Conservation (phyloP, 2,797 vertebrate genomes). For the Sparidentex hasta region DNA sequence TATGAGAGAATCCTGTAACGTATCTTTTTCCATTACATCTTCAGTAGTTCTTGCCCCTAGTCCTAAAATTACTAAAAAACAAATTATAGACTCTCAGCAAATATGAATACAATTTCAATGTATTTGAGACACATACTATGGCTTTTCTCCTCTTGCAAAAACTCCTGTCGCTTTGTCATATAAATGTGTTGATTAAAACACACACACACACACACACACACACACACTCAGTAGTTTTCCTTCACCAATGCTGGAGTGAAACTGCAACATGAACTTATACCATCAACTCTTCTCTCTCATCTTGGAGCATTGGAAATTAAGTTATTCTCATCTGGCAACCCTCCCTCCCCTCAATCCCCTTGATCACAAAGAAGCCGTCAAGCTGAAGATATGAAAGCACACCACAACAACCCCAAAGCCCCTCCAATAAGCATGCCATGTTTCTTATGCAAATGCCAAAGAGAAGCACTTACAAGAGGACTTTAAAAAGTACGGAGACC, state of each 20-base stretch:
- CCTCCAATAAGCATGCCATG: conserved; percentile 93
- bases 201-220: conserved; percentile 11
- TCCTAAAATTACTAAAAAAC: conserved; percentile 35
- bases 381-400: conserved; percentile 93
- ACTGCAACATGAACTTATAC: conserved; percentile 80
- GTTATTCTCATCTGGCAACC: conserved; percentile 94
- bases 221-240: conserved; percentile 26
- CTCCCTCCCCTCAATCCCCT: conserved; percentile 87
- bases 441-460: conserved; percentile 96
- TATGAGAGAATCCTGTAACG: background rate
- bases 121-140: conserved; percentile 40
- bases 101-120: conserved; percentile 52
- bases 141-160: conserved; percentile 4
- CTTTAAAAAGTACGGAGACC: conserved; percentile 94
- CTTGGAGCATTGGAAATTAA: conserved; percentile 93
- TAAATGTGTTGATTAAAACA: conserved; percentile 10
- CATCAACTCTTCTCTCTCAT: conserved; percentile 86
- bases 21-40: conserved; percentile 40
- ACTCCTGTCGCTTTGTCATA: conserved; percentile 30
- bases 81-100: conserved; percentile 25
- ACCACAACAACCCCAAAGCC: conserved; percentile 88
- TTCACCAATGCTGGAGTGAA: conserved; percentile 54
- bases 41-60: conserved; percentile 18
- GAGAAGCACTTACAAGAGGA: conserved; percentile 96
- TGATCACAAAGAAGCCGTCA: conserved; percentile 95